These are phyloP conservation scores for Choloepus hoffmanni DNA, from an alignment of 2,113 vertebrate genomes.

Conservation along the genomic window DNA sequence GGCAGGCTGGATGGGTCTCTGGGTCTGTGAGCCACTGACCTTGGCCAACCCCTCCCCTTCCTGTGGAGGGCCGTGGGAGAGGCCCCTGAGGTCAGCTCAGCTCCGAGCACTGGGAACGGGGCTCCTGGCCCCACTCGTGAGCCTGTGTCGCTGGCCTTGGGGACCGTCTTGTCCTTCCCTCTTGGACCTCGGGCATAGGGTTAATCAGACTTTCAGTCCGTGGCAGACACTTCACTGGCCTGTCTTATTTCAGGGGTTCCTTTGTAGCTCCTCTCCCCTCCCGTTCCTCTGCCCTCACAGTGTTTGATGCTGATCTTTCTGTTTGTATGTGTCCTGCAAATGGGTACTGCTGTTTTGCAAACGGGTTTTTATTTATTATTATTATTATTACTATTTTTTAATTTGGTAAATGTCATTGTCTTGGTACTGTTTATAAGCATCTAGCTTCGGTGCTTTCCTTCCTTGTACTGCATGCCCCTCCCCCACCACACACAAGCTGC, in stretches of 20 bases:
- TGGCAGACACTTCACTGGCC: background rate
- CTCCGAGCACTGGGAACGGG: background rate
- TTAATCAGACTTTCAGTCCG: background rate
- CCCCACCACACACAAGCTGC: accelerated
- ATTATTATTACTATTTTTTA: background rate
- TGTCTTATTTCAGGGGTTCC: background rate
- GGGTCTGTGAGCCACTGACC: background rate
- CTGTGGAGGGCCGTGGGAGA: background rate
- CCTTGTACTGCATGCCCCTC: accelerated
- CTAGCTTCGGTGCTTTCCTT: background rate
- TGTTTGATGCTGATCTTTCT: background rate
- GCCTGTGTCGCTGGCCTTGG: background rate
- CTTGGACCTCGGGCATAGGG: no score
- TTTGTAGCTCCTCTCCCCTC: background rate
- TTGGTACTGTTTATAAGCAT: background rate
- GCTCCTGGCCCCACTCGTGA: background rate
- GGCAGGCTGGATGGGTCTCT: background rate
- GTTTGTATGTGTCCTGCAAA: background rate
- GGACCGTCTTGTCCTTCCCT: no score
- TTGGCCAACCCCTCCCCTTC: background rate
- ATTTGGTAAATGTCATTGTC: background rate
- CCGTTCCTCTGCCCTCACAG: background rate
- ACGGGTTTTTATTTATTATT: no score
- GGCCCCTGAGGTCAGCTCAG: background rate
- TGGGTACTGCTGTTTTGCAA: background rate